Conservation (phyloP, 2,797 vertebrate species). For the Ispidina picta region DNA sequence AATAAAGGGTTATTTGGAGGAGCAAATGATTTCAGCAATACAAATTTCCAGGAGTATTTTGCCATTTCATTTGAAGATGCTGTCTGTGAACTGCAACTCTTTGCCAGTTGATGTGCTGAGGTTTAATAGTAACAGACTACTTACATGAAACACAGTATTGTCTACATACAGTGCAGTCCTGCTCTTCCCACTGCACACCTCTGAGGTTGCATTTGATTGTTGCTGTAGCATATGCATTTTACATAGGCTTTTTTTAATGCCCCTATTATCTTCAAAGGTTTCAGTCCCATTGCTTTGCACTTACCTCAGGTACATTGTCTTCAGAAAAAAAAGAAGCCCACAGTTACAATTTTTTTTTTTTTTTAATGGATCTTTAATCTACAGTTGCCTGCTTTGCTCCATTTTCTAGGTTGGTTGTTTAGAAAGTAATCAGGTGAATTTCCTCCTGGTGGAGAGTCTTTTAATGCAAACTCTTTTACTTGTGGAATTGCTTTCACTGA, state of each 20-base stretch:
- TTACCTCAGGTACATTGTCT: accelerated
- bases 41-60: not conserved
- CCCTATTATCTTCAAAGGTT: not conserved
- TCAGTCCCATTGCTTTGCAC: not conserved
- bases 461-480: slow-evolving; percentile 31
- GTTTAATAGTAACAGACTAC: not conserved
- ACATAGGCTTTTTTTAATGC: not conserved
- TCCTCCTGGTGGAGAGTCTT: slow-evolving; percentile 11
- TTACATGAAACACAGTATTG: not conserved
- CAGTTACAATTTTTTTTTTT: not conserved
- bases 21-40: not conserved
- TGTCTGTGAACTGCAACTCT: accelerated
- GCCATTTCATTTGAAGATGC: not conserved
- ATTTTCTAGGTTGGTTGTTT: not conserved
- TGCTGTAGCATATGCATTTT: not conserved
- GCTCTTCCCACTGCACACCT: not conserved
- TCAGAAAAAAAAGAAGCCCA: not conserved
- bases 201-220: not conserved
- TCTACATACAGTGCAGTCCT: not conserved
- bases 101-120: not conserved
- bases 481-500: slow-evolving; percentile 7
- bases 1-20: not conserved
- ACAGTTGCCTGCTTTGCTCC: not conserved
- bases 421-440: slow-evolving; percentile 17
- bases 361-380: not conserved